Base-by-base conservation (phyloP, 2,113 vertebrate genomes). In the Lepisosteus oculatus region DNA sequence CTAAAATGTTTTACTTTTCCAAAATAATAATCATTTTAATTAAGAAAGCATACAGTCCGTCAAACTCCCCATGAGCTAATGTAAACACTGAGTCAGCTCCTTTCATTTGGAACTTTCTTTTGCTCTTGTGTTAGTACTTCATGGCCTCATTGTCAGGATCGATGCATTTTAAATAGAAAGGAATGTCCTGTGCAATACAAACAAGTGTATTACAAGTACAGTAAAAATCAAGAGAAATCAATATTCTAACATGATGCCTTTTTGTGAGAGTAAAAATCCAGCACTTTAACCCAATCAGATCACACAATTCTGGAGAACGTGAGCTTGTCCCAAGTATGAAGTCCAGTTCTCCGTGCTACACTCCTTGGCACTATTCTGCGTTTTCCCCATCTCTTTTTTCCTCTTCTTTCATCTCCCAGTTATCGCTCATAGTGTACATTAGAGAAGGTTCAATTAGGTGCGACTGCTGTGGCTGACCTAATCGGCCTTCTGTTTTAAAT, bases 371-470 rank as follows among this genome's bases (percentile, higher is more conserved):
- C 55, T 55, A n/a, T 43, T 1, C 56, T 55, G 3, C 14, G 12
- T 59, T 2, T 29, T 45, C 67, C 12, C 17, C 29, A 2, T 55
- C 14, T 64, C 44, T 43, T 67, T 59, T 47, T 51, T 14, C 42
- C 29, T 9, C 8, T 7, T 3, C 47, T 69, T 69, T 56, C 45
- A 69, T 55, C 47, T 44, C 43, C 61, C 11, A 8, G 17, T 69
- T 55, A 44, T 61, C 13, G 45, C 67, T 3, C 3, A 15, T 63
- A 3, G 47, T 54, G 41, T 69, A 64, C 67, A 62, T 73, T 41
- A 55, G 56, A 29, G 29, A 68, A 54, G 57, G 57, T 68, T 69
- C 72, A 64, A 56, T 69, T 63, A 74, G 67, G 72, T 74, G 67
- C 12, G 59, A 41, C 61, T 43, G 7, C 17, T 8, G 67, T 44